Conservation (phyloP, 2,797 vertebrate species). For the Cynopterus sphinx region DNA sequence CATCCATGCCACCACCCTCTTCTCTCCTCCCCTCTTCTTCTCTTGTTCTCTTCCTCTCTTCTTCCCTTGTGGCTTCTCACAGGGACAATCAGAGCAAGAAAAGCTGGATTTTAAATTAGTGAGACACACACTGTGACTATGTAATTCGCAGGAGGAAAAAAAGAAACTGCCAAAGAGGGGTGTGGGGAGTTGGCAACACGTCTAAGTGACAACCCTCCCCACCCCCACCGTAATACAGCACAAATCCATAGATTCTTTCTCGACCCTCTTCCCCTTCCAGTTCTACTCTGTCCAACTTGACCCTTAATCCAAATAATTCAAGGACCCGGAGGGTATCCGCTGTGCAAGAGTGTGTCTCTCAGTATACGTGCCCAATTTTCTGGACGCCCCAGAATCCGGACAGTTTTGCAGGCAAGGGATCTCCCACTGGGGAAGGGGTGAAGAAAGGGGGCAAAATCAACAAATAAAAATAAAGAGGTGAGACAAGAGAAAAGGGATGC, state of each 20-base stretch:
- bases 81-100: constrained; percentile 64
- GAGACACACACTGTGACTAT: constrained; percentile 44
- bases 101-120: constrained; percentile 54
- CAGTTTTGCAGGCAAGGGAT: constrained; percentile 58
- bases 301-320: constrained; percentile 52
- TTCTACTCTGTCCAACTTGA: constrained; percentile 68
- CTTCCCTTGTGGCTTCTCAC: constrained; percentile 66
- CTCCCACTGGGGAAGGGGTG: constrained; percentile 36
- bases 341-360: constrained; percentile 13
- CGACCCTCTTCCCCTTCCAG: neutral
- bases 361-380: constrained; percentile 50
- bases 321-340: constrained; percentile 45
- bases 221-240: constrained; percentile 62
- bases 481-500: neutral
- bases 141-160: constrained; percentile 58
- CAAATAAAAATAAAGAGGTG: neutral
- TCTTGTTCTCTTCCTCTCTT: constrained; percentile 49
- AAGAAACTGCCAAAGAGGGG: neutral
- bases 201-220: constrained; percentile 71
- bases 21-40: constrained; percentile 57
- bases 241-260: constrained; percentile 47
- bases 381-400: constrained; percentile 64
- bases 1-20: constrained; percentile 45
- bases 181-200: constrained; percentile 32
- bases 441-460: neutral